These are phyloP conservation scores for Blastobasis lacticolella DNA, from an alignment of 2,888 invertebrate species.

Conservation along the genomic window DNA sequence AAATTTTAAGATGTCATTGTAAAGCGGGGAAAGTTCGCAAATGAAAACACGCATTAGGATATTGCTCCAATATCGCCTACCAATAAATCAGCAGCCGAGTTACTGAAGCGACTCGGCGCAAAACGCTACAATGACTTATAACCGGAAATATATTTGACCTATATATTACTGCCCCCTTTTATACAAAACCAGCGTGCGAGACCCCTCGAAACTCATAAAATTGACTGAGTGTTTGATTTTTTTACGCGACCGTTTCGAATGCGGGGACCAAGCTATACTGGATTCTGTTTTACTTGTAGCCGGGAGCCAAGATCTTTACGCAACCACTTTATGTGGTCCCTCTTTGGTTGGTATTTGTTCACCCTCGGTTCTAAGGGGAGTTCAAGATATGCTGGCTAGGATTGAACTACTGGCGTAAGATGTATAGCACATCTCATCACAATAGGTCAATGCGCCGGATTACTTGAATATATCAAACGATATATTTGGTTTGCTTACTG, in stretches of 20 bases:
- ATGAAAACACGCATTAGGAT: slow-evolving; percentile 34
- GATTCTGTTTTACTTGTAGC: slow-evolving; percentile 25
- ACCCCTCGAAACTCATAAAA: slow-evolving; percentile 7
- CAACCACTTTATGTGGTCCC: too few species aligned
- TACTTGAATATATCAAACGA: slow-evolving; percentile 30
- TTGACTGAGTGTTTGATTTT: not conserved
- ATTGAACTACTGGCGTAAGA: slow-evolving; percentile 26
- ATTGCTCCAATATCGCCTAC: slow-evolving; percentile 22
- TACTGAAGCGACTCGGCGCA: slow-evolving; percentile 48
- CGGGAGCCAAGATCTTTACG: slow-evolving; percentile 21
- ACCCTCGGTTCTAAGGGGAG: slow-evolving; percentile 7
- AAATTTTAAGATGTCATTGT: too few species aligned
- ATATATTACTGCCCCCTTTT: slow-evolving; percentile 31
- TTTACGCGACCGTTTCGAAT: not conserved
- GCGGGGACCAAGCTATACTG: slow-evolving; percentile 23
- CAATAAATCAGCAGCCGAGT: slow-evolving; percentile 53
- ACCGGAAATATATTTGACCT: slow-evolving; percentile 59
- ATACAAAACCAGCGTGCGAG: slow-evolving; percentile 12
- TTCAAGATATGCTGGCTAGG: slow-evolving; percentile 23
- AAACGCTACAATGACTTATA: slow-evolving; percentile 60
- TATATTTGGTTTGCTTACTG: slow-evolving; percentile 18
- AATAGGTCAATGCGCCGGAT: slow-evolving; percentile 30
- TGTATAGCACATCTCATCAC: slow-evolving; percentile 35
- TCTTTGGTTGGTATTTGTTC: too few species aligned
- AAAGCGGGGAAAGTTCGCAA: not conserved